Conservation (phyloP, 1,140 invertebrate genomes). For the Plodia interpunctella region DNA sequence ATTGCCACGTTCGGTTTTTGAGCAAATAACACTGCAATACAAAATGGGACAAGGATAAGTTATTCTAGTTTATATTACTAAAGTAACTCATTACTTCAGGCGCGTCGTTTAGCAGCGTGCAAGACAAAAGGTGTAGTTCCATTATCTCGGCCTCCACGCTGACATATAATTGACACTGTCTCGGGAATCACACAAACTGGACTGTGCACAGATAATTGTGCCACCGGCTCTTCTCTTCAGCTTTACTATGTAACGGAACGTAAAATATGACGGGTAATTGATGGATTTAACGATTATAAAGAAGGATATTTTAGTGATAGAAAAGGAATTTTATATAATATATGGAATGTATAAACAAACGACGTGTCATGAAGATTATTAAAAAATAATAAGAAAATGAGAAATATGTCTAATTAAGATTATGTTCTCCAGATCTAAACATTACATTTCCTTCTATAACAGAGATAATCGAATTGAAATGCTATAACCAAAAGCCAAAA, state of each 20-base stretch:
- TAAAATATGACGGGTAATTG: slow-evolving; percentile 6
- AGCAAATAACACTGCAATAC: slow-evolving; percentile 7
- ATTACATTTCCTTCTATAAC: no score
- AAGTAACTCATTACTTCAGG: slow-evolving; percentile 27
- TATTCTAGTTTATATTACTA: slow-evolving; percentile 28
- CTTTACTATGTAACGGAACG: slow-evolving; percentile 5
- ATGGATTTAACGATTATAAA: background rate
- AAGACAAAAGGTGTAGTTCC: slow-evolving; percentile 50
- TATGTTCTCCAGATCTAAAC: no score
- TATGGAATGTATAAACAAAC: no score
- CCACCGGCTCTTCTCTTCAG: background rate
- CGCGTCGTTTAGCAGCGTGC: slow-evolving; percentile 34
- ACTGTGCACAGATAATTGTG: slow-evolving; percentile 40
- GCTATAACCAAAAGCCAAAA: no score
- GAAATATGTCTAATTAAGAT: no score
- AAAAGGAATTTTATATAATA: no score
- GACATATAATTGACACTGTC: slow-evolving; percentile 54
- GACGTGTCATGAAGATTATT: no score
- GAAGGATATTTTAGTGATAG: no score
- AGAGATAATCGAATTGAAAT: no score
- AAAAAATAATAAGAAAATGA: no score
- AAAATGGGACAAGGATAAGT: slow-evolving; percentile 27
- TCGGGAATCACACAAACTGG: slow-evolving; percentile 37
- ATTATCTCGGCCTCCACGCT: slow-evolving; percentile 49
- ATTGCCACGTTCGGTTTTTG: background rate